phyloP scores from a whole-genome alignment of 2,888 invertebrate genomes.

The Oligia fasciuncula region DNA sequence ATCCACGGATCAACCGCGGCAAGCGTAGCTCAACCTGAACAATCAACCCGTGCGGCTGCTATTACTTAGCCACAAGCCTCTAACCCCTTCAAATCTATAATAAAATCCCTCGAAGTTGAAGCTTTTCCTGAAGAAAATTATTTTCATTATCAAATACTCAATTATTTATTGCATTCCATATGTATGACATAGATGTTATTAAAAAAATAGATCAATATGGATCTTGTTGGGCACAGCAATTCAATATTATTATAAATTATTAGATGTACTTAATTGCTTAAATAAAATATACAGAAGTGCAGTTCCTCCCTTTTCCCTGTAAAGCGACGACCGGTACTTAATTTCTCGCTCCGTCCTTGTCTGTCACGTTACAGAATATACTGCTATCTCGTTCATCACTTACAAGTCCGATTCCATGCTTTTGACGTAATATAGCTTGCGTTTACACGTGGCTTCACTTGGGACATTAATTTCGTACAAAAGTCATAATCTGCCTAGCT shows the following conservation, averaged over 20 bases:
- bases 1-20: too few relatives aligned
- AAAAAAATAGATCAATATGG: too few relatives aligned
- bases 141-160: not conserved
- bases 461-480: constrained; percentile 16
- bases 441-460: constrained; percentile 51
- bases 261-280: too few relatives aligned
- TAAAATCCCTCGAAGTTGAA: not conserved
- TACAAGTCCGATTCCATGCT: constrained; percentile 74
- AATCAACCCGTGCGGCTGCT: too few relatives aligned
- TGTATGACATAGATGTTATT: too few relatives aligned
- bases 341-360: constrained; percentile 79
- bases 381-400: constrained; percentile 72
- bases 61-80: too few relatives aligned
- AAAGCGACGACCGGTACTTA: constrained; percentile 78
- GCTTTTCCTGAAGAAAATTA: not conserved
- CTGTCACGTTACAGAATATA: constrained; percentile 57
- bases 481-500: not conserved
- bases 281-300: constrained; percentile 50
- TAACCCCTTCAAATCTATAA: too few relatives aligned
- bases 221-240: too few relatives aligned
- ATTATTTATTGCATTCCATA: too few relatives aligned
- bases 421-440: constrained; percentile 67
- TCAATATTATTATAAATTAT: too few relatives aligned
- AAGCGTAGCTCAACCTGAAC: too few relatives aligned
- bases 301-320: constrained; percentile 69